These are phyloP conservation scores for Octopus sinensis DNA, from an alignment of 1,140 invertebrate genomes.

Conservation along the genomic window DNA sequence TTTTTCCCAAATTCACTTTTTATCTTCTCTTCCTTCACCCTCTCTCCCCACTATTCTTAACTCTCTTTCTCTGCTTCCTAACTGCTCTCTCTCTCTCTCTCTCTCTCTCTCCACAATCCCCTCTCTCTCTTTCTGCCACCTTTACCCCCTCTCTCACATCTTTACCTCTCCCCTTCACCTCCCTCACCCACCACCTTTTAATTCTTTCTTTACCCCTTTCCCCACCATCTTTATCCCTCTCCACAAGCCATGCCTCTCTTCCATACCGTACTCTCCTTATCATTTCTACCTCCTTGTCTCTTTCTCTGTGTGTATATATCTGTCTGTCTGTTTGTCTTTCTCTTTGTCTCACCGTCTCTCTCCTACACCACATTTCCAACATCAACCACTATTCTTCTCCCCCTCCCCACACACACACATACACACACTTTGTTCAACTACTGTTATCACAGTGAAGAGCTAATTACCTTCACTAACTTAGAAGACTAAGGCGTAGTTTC, in stretches of 20 bases:
- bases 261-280: not conserved
- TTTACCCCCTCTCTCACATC: not conserved
- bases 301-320: not conserved
- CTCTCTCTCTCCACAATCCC: not conserved
- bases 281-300: not conserved
- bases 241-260: not conserved
- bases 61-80: not conserved
- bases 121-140: not conserved
- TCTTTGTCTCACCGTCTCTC: not conserved
- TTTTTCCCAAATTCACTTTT: not conserved
- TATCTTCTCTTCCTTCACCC: not conserved
- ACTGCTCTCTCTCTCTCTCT: not conserved
- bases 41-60: not conserved
- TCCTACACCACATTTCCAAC: not conserved
- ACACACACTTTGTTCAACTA: too few species aligned
- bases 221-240: not conserved
- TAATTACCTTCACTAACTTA: too few species aligned
- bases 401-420: not conserved
- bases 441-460: too few species aligned
- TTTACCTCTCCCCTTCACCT: not conserved
- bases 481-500: too few species aligned
- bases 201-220: not conserved
- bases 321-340: not conserved
- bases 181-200: not conserved
- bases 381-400: not conserved